Conservation (phyloP, 2,888 invertebrate genomes). For the Sepioteuthis lessoniana region DNA sequence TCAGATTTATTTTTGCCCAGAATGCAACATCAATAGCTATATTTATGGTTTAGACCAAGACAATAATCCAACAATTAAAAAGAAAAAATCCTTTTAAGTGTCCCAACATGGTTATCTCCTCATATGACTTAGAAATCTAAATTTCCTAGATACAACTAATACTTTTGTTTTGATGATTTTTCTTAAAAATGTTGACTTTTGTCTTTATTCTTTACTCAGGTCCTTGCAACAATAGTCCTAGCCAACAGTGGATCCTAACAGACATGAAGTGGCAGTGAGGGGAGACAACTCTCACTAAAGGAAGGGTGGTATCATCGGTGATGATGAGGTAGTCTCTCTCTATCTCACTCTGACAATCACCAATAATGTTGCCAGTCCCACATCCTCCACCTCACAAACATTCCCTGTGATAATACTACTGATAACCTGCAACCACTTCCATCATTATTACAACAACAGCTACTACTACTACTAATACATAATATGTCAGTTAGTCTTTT, state of each 20-base stretch:
- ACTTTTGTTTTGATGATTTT: not conserved
- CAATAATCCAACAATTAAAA: too few species aligned
- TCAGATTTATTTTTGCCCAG: too few species aligned
- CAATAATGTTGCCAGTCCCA: not conserved
- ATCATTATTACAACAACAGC: not conserved
- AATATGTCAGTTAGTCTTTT: not conserved
- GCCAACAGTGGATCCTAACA: conserved; percentile 67
- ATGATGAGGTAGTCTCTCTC: not conserved
- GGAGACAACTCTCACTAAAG: not conserved
- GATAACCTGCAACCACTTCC: conserved; percentile 34
- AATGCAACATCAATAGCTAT: too few species aligned
- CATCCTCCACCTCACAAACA: conserved; percentile 37
- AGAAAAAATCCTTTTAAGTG: too few species aligned
- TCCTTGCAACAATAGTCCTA: conserved; percentile 62
- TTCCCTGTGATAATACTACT: conserved; percentile 46
- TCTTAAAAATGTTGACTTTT: not conserved
- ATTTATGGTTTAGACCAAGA: too few species aligned
- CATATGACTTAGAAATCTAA: too few species aligned
- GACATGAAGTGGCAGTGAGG: conserved; percentile 65
- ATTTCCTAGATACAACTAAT: too few species aligned
- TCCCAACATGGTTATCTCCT: too few species aligned
- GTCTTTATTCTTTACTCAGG: conserved; percentile 54
- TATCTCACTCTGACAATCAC: not conserved
- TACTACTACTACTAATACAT: not conserved
- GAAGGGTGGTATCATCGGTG: not conserved